A percentile compares a stretch with the other conserved stretches of the same genome.
Conservation (phyloP, 2,797 vertebrate species). For the Balearica regulorum region DNA sequence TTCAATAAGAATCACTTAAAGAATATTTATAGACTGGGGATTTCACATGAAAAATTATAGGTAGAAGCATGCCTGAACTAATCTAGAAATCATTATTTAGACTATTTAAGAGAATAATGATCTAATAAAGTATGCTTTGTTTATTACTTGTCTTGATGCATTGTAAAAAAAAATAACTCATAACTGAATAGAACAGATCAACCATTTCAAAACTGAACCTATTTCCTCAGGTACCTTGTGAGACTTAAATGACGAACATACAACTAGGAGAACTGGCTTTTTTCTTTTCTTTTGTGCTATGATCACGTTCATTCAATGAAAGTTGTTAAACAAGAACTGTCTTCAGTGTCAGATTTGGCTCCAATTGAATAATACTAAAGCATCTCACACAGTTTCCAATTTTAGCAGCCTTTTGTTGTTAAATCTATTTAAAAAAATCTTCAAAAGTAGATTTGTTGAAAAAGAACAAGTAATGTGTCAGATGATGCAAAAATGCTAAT, state of each 20-base stretch:
- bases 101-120: not conserved
- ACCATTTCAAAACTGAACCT: not conserved
- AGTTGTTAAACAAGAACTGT: conserved; percentile 36
- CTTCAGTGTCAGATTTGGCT: conserved; percentile 3
- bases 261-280: not conserved
- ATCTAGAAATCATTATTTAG: not conserved
- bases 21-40: not conserved
- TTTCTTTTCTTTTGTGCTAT: conserved; percentile 23
- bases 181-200: conserved; percentile 6
- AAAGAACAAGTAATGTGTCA: not conserved
- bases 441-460: not conserved
- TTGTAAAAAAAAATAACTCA: conserved; percentile 33
- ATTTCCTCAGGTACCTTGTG: not conserved
- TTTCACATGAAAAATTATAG: not conserved
- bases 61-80: not conserved
- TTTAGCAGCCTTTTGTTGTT: conserved; percentile 42
- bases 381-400: conserved; percentile 8
- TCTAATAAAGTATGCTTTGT: not conserved
- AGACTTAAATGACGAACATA: not conserved
- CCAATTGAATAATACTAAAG: not conserved
- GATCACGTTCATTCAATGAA: conserved; percentile 22
- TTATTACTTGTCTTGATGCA: not conserved
- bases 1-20: not conserved
- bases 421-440: not conserved
- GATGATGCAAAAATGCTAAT: not conserved